Conservation (phyloP, 2,797 vertebrate species). For the Enoplosus armatus region DNA sequence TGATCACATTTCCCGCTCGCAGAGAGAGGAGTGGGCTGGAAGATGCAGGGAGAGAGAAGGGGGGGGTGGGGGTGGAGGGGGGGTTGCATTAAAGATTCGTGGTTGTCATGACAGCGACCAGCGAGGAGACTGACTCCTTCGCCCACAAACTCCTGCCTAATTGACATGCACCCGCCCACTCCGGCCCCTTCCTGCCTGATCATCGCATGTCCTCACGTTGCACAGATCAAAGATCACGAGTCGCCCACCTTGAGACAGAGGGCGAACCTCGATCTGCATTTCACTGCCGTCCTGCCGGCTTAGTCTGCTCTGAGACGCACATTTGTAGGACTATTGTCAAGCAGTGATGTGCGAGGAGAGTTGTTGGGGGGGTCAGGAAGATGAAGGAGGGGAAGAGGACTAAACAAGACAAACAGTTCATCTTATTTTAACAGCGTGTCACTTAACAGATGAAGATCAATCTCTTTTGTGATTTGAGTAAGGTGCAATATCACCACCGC, state of each 20-base stretch:
- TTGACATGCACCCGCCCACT: slow-evolving; percentile 57
- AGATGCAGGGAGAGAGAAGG: neutral
- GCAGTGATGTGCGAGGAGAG: neutral
- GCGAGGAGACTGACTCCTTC: slow-evolving; percentile 46
- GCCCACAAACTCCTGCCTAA: slow-evolving; percentile 53
- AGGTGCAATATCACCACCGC: neutral
- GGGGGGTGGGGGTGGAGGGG: too few species aligned
- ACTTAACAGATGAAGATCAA: slow-evolving; percentile 6
- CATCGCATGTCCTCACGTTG: slow-evolving; percentile 33
- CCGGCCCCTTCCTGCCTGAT: slow-evolving; percentile 27
- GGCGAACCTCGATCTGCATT: slow-evolving; percentile 1
- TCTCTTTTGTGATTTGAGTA: slow-evolving; percentile 1
- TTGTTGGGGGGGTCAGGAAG: neutral
- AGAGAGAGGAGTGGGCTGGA: slow-evolving; percentile 45
- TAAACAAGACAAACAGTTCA: neutral
- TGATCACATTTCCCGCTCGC: slow-evolving; percentile 58
- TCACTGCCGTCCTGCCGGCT: neutral
- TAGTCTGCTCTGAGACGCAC: neutral
- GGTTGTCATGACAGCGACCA: slow-evolving; percentile 73
- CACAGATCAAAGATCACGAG: slow-evolving; percentile 40
- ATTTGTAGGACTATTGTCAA: slow-evolving; percentile 1
- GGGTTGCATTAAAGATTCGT: slow-evolving; percentile 37
- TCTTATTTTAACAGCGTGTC: neutral
- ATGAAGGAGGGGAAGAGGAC: neutral
- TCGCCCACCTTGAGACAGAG: slow-evolving; percentile 12